Percentiles rank a stretch among this genome's conserved stretches.
phyloP scores from a whole-genome alignment of 2,888 invertebrate species.

The Heliconius aoede region DNA sequence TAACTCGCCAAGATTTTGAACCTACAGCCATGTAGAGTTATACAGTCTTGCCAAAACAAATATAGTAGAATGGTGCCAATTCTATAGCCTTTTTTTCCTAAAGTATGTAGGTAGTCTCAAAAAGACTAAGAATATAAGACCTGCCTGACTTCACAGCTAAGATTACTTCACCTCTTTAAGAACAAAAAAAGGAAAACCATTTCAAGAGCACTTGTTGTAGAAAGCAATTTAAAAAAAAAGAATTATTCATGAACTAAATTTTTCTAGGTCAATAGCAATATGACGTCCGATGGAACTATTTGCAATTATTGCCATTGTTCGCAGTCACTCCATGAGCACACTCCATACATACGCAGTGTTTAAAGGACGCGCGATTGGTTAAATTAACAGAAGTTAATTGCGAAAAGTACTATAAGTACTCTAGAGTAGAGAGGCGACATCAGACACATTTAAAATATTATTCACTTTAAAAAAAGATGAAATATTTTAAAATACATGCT shows the following conservation, averaged over 20 bases:
- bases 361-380: conserved; percentile 7
- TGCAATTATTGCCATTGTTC: conserved; percentile 10
- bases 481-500: not conserved
- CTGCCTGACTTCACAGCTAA: conserved; percentile 5
- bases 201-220: conserved; percentile 14
- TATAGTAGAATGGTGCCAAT: not conserved
- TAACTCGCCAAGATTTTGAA: no score
- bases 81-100: not conserved
- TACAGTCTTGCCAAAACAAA: not conserved
- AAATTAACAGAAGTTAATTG: not conserved
- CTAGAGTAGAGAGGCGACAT: not conserved
- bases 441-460: not conserved
- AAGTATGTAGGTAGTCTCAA: not conserved
- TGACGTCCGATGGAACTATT: conserved; percentile 11
- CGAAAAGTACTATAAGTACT: not conserved
- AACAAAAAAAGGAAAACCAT: conserved; percentile 26
- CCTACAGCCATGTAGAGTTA: not conserved
- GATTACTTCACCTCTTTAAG: conserved; percentile 24
- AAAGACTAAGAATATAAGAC: conserved; percentile 2
- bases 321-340: not conserved
- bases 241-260: conserved; percentile 26
- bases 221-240: conserved; percentile 19
- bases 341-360: not conserved
- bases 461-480: not conserved
- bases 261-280: conserved; percentile 23